Base-by-base conservation (phyloP, 2,797 vertebrate species). In the Coranthus polyacanthus region DNA sequence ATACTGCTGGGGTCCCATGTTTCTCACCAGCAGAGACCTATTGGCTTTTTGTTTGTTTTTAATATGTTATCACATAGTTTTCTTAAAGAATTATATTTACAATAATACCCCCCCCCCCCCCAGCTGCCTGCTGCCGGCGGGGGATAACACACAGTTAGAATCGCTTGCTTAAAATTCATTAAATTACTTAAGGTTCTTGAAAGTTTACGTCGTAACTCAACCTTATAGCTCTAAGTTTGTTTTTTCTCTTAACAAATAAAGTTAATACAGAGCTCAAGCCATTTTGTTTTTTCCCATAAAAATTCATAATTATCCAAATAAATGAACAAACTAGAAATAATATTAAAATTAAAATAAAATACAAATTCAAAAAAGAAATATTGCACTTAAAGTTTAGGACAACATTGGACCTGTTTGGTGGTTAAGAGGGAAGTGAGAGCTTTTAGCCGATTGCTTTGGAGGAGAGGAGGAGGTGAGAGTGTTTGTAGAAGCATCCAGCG, bases 331-430 rank as follows among this genome's bases (percentile, higher is more conserved):
- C 59, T 65, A 72, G 75, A 81, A 84, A 88, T 62, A 81, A 89
- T 83, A 87, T 86, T 81, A 86, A 82, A 71, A 87, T 86, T 81
- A 86, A 82, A 71, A 90, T 79, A 88, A 88, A 68, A 75, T 59
- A 84, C 66, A 70, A 78, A 43, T 82, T 62, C 78, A 77, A 52
- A 69, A 85, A 76, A 88, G 80, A 83, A 90, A 96, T 97, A 99
- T 99, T 99, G 97, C 97, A 99, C 97, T 97, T 97, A 94, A 92
- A 93, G 82, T 91, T 87, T 83, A 94, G 87, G 92, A 76, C 77
- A 91, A 85, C 88, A 72, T 53, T 86, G 89, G 89, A 89, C 88
- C 88, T 89, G 88, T 86, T 84, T 79, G 81, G 82, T 89, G 87
- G 82, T 88, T 87, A 84, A 88, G 88, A 91, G 86, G 88, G 24